Conservation (phyloP, 2,113 vertebrate species). For the Natator depressus region DNA sequence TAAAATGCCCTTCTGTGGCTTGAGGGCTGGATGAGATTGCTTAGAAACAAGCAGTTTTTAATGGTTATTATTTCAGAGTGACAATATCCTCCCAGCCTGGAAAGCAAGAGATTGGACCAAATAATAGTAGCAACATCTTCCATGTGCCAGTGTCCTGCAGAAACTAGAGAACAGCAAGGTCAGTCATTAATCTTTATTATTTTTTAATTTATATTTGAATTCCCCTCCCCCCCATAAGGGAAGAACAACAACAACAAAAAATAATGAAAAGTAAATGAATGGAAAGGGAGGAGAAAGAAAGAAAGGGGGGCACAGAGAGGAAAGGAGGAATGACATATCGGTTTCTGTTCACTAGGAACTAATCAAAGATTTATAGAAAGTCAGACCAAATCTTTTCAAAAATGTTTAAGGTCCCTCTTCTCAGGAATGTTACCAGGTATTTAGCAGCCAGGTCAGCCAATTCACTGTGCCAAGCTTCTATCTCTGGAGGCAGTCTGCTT, state of each 20-base stretch:
- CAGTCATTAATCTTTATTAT: neutral
- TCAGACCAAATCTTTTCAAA: neutral
- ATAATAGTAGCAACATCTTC: neutral
- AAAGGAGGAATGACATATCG: neutral
- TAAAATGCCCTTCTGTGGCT: neutral
- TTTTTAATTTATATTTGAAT: neutral
- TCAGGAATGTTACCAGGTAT: neutral
- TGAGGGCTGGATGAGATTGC: neutral
- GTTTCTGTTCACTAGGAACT: neutral
- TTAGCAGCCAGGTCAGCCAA: neutral
- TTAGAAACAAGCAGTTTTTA: neutral
- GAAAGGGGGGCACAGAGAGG: neutral
- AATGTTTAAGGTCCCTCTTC: neutral
- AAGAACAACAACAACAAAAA: too few relatives aligned
- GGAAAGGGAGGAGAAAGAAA: neutral
- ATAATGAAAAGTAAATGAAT: neutral
- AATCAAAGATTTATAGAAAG: neutral
- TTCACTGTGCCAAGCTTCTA: neutral
- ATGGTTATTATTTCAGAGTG: neutral
- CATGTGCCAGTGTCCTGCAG: neutral
- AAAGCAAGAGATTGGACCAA: neutral
- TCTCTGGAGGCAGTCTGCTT: neutral
- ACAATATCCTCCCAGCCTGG: neutral
- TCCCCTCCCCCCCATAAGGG: accelerated
- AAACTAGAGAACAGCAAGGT: neutral